Evolutionary conservation across 2,113 vertebrate species (phyloP), one percentile per base, ranked within the genome.

Genomic region (Myxocyprinus asiaticus): DNA sequence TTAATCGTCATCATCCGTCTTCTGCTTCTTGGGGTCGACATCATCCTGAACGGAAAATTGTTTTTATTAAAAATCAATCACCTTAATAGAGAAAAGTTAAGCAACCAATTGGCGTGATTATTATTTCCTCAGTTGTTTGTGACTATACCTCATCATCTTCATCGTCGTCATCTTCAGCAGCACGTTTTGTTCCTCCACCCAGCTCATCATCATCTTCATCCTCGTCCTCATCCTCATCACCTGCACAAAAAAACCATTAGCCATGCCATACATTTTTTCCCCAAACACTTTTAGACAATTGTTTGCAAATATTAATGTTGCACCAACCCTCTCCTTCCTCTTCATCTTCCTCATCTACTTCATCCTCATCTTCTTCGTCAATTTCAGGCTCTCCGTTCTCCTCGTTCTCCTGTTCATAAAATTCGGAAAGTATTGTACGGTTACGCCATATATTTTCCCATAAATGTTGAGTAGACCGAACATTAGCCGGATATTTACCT

Each of bases 11-110:
- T 96, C 95, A 0, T 95, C 95, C 0, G 94, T 96, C 94, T 98
- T 98, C 94, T 95, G 95, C 96, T 97, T 98, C 95, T 98, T 98
- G 90, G 94, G 92, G 80, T 97, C 95, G 0, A 97, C 94, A 4
- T 98, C 95, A 0, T 98, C 96, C 44, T 97, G 91, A 72, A 3
- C 66, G 45, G 67, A 55, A 51, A 33, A 33, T 33, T 1, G 22
- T 33, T 33, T 33, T 33, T 33, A 33, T 1, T 33, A 33, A 33
- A 33, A 33, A 33, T 33, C 22, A 33, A 33, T 33, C 22, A 33
- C 22, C 22, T 33, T 33, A 33, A 33, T 33, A 33, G 22, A 33
- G 22, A 33, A 33, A 33, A 33, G 22, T 33, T 33, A 33, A 33
- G 3, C 22, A 33, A n/a, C n/a, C n/a, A 33, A 33, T 33, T 33